Conservation (phyloP, 2,797 vertebrate species). For the Rhodeus uyekii region DNA sequence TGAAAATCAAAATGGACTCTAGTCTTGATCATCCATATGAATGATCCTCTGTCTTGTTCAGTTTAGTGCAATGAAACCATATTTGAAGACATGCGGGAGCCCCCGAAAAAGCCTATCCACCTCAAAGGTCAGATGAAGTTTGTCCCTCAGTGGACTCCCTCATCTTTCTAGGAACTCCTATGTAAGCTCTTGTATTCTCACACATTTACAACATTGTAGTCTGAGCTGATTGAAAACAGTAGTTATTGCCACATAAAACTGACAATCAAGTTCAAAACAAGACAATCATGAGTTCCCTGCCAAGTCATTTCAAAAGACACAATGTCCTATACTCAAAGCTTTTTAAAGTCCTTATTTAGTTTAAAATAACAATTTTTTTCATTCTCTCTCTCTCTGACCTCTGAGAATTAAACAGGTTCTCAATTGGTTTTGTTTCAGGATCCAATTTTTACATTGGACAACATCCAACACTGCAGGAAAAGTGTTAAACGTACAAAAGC, state of each 20-base stretch:
- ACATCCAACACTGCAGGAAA: background rate
- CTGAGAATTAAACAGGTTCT: background rate
- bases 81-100: constrained; percentile 79
- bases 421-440: background rate
- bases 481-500: background rate
- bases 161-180: constrained; percentile 74
- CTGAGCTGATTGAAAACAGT: background rate
- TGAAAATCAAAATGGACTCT: background rate
- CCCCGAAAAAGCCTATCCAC: constrained; percentile 78
- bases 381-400: background rate
- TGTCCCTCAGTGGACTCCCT: constrained; percentile 79
- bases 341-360: background rate
- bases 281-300: background rate
- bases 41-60: constrained; percentile 47
- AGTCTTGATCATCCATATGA: background rate
- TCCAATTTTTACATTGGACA: background rate
- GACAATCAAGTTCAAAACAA: no score
- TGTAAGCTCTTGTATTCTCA: constrained; percentile 66
- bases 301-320: background rate
- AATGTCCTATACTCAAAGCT: background rate
- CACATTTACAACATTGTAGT: background rate
- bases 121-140: constrained; percentile 83
- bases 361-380: background rate
- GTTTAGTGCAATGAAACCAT: constrained; percentile 81
- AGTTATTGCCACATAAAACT: background rate